Conservation (phyloP, 2,888 invertebrate species). For the Plebejus anna region DNA sequence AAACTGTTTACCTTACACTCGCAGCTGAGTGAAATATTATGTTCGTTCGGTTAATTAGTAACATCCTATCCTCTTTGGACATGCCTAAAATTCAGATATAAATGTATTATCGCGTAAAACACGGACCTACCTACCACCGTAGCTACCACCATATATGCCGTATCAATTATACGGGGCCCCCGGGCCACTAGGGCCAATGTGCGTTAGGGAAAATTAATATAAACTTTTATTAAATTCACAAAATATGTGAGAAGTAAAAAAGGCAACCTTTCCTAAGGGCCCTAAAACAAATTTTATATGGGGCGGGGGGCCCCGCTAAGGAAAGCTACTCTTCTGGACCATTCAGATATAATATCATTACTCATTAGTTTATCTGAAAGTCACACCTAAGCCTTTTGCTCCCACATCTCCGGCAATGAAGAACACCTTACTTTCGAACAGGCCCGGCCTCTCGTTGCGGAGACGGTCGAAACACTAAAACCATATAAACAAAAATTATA, state of each 20-base stretch:
- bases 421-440: slow-evolving; percentile 80
- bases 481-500: not conserved
- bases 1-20: slow-evolving; percentile 79
- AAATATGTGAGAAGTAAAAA: too few species aligned
- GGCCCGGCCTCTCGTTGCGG: slow-evolving; percentile 75
- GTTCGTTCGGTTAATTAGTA: slow-evolving; percentile 80
- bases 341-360: too few species aligned
- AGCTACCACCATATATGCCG: too few species aligned
- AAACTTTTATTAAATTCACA: too few species aligned
- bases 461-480: slow-evolving; percentile 82
- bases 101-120: not conserved
- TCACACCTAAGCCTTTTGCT: slow-evolving; percentile 75
- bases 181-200: not conserved
- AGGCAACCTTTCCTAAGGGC: too few species aligned
- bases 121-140: not conserved
- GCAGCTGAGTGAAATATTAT: slow-evolving; percentile 90
- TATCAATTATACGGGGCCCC: too few species aligned
- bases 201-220: too few species aligned
- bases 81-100: slow-evolving; percentile 60
- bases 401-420: slow-evolving; percentile 83
- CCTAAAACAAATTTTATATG: too few species aligned
- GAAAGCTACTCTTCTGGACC: too few species aligned
- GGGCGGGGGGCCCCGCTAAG: too few species aligned
- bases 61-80: slow-evolving; percentile 66
- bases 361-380: too few species aligned